Evolutionary conservation across 1,140 invertebrate genomes (phyloP).

Genomic region (Camponotus floridanus): DNA sequence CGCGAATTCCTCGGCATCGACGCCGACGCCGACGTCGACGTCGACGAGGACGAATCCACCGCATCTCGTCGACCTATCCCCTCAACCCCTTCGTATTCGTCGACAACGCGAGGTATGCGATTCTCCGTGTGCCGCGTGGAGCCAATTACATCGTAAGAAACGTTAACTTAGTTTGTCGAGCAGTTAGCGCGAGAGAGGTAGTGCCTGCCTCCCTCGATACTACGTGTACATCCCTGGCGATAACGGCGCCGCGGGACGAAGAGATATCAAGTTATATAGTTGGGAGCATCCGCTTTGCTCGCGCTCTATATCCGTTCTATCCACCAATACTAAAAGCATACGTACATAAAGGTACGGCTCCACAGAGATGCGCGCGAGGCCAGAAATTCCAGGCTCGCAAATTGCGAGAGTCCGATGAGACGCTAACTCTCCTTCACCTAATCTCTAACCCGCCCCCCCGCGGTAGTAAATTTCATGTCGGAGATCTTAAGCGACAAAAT

Average conservation of each 20-base stretch:
- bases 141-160: slow-evolving; percentile 83
- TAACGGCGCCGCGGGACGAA: slow-evolving; percentile 59
- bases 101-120: slow-evolving; percentile 76
- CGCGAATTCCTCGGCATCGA: slow-evolving; percentile 66
- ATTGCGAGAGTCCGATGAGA: slow-evolving; percentile 69
- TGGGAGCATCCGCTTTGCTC: slow-evolving; percentile 26
- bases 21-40: slow-evolving; percentile 38
- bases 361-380: slow-evolving; percentile 47
- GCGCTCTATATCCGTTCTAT: slow-evolving; percentile 22
- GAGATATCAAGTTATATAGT: slow-evolving; percentile 69
- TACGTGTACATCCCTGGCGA: slow-evolving; percentile 59
- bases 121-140: slow-evolving; percentile 74
- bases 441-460: not conserved
- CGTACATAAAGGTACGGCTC: slow-evolving; percentile 46
- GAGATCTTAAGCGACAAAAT: not conserved
- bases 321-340: slow-evolving; percentile 28
- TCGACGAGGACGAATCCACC: slow-evolving; percentile 69
- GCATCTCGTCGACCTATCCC: slow-evolving; percentile 5
- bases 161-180: slow-evolving; percentile 82
- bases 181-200: slow-evolving; percentile 77
- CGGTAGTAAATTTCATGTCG: not conserved
- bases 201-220: slow-evolving; percentile 47
- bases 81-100: not conserved
- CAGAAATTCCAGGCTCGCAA: slow-evolving; percentile 71
- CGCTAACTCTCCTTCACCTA: slow-evolving; percentile 36